Percentiles rank a stretch among this genome's conserved stretches.
phyloP scores from a whole-genome alignment of 2,113 vertebrate genomes.

The Scalopus aquaticus region DNA sequence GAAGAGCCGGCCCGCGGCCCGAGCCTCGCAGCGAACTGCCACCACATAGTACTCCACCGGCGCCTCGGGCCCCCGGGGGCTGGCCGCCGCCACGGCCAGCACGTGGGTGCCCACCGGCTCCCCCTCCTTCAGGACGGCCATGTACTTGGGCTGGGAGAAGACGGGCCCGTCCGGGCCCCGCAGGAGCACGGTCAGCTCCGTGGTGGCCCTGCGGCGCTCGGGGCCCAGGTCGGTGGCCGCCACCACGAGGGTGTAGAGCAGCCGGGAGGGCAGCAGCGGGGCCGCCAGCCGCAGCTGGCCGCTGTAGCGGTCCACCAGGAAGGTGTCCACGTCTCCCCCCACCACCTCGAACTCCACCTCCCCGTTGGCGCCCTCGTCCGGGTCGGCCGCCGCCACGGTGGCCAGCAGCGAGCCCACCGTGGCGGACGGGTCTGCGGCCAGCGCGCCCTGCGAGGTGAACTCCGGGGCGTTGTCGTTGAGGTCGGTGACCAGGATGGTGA shows the following conservation, averaged over 20 bases:
- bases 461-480: conserved; percentile 94
- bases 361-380: conserved; percentile 95
- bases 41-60: conserved; percentile 98
- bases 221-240: conserved; percentile 95
- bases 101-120: conserved; percentile 96
- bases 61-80: conserved; percentile 88
- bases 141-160: conserved; percentile 97
- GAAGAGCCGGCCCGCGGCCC: conserved; percentile 93
- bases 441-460: conserved; percentile 95
- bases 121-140: conserved; percentile 96
- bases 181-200: conserved; percentile 94
- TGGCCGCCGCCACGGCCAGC: conserved; percentile 94
- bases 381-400: conserved; percentile 94
- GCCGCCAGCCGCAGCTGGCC: conserved; percentile 95
- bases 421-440: conserved; percentile 92
- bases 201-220: conserved; percentile 91
- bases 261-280: conserved; percentile 91
- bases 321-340: conserved; percentile 93
- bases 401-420: conserved; percentile 95
- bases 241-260: conserved; percentile 93
- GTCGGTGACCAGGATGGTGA: conserved; percentile 96
- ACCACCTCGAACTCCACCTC: conserved; percentile 97
- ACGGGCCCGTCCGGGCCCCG: conserved; percentile 94
- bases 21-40: conserved; percentile 91
- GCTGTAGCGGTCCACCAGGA: conserved; percentile 96